Evolutionary conservation across 1,140 invertebrate species (phyloP), one percentile per base, ranked within the genome.

Genomic region (Tetramorium alpestre): DNA sequence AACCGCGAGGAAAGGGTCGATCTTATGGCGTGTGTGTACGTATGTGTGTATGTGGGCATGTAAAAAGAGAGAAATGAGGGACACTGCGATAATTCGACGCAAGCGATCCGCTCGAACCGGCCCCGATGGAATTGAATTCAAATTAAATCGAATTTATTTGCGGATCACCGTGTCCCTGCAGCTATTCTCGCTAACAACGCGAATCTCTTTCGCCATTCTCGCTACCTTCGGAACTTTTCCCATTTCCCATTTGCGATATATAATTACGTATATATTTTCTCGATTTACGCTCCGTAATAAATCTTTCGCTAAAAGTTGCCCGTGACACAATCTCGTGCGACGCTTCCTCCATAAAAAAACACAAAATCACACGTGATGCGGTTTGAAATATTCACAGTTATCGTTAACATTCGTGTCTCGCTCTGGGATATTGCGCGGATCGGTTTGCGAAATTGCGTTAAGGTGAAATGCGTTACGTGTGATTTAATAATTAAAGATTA

Each of bases 141-240:
- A 87, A 87, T 87, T 65, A 70, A 87, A 87, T 82, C 78, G 85
- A 87, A 87, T 87, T 87, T 87, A 87, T 87, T 87, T 81, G 64
- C 85, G 77, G 65, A 69, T 70, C 77, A 72, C 56, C 51, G n/a
- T 60, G 78, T 87, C 76, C 16, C 54, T 10, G 41, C 13, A 33
- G 47, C 75, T 47, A 85, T 76, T 78, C 58, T 85, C 84, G 73
- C 38, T 85, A 69, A 80, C 58, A 85, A 65, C 41, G 47, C 41
- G 64, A 41, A n/a, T 13, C 76, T 69, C 56, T 84, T 67, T 82
- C 54, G 56, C 51, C 49, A 16, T 47, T 82, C 33, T 22, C 51
- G 38, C 28, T 62, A 84, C 28, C 80, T 60, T 60, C 69, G 69
- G n/a, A 84, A 75, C 80, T 73, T 84, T 75, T 84, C 25, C 54